Conservation (phyloP, 1,140 invertebrate species). For the Melipona quadrifasciata region DNA sequence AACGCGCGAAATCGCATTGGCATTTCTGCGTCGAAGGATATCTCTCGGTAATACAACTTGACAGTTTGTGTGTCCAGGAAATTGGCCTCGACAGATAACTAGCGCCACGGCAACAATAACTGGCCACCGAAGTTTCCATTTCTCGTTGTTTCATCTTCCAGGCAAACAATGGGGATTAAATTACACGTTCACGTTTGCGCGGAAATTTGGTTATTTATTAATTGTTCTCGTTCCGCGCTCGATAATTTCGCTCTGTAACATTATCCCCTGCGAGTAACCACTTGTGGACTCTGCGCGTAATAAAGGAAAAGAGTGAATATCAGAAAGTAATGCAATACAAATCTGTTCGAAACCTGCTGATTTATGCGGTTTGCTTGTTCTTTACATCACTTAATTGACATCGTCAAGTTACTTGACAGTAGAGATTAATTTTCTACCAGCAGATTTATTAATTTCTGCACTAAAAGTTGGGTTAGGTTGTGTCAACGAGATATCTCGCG, state of each 20-base stretch:
- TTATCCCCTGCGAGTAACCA: background rate
- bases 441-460: too few relatives aligned
- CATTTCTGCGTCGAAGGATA: background rate
- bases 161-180: background rate
- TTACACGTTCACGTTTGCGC: background rate
- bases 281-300: background rate
- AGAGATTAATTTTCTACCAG: too few relatives aligned
- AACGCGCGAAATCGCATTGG: background rate
- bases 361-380: too few relatives aligned
- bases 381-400: too few relatives aligned
- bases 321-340: too few relatives aligned
- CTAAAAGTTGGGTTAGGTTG: too few relatives aligned
- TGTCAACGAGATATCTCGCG: too few relatives aligned
- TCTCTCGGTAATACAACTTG: background rate
- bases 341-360: too few relatives aligned
- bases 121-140: background rate
- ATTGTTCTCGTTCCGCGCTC: background rate
- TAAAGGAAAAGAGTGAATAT: background rate
- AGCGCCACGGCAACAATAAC: background rate
- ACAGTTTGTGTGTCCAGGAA: background rate
- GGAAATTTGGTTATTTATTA: background rate
- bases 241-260: background rate
- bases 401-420: too few relatives aligned
- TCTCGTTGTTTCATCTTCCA: background rate
- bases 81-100: background rate